Base-by-base conservation (phyloP, 2,797 vertebrate genomes). In the Leuciscus waleckii region DNA sequence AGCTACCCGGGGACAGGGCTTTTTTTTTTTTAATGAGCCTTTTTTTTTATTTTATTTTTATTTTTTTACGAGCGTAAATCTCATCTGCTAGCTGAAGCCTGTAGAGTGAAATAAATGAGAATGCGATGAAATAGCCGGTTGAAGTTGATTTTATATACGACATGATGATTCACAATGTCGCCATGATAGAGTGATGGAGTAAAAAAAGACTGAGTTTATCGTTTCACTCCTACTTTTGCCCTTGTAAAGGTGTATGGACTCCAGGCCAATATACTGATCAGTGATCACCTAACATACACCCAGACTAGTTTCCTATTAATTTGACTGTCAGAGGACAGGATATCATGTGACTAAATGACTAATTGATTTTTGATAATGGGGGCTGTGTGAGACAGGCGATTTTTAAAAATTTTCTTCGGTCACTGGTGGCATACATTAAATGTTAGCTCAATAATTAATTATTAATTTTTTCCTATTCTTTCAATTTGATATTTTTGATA, bases 211-310 rank as follows among this genome's bases (percentile, higher is more conserved):
- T 32, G 19, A 56, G 21, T 56, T 21, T 56, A 56, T 56, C 1
- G 21, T 23, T 56, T 56, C 21, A 21, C 19, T 21, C 19, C 14
- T 82, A 79, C 49, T 69, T 41, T 85, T 74, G 41, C 83, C 79
- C 89, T 93, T 90, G 89, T 93, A 93, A 93, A 91, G 88, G 92
- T 93, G 93, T 93, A 92, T 93, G 88, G 91, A 91, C 90, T 91
- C 87, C 23, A 61, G 88, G 85, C 89, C 90, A 89, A 91, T 92
- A 89, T 92, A 89, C 93, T 46, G 13, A 46, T 46, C 43, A 46
- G 13, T 92, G 91, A 94, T 90, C 88, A 73, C 89, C 84, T 90
- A 90, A 87, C 90, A 89, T 46, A 29, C 81, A 26, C 70, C 70
- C 78, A 54, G 61, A 77, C 75, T 46, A 41, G 58, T 61, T 51